Conservation (phyloP, 2,113 vertebrate genomes). For the Chlamydotis undulata region DNA sequence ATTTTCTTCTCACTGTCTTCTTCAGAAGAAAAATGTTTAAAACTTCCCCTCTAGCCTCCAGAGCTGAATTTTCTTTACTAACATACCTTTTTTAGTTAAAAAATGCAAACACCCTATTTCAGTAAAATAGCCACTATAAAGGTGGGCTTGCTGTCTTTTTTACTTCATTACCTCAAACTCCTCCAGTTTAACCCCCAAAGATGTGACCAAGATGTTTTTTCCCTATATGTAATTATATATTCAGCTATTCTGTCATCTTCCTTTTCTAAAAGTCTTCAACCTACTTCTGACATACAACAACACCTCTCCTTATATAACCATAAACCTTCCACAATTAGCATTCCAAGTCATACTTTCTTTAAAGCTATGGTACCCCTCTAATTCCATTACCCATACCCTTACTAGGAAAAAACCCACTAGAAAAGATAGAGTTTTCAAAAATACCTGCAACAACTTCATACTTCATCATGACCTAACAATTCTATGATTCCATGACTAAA, state of each 20-base stretch:
- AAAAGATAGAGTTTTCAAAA: background rate
- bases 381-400: background rate
- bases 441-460: background rate
- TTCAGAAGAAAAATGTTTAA: background rate
- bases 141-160: slow-evolving; percentile 30
- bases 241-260: slow-evolving; percentile 43
- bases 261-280: slow-evolving; percentile 40
- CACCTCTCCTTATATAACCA: slow-evolving; percentile 57
- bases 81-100: background rate
- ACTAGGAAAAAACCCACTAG: background rate
- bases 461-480: background rate
- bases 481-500: background rate
- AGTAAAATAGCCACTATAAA: background rate
- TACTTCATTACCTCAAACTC: slow-evolving; percentile 27
- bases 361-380: background rate
- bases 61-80: background rate
- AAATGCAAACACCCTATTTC: slow-evolving; percentile 11
- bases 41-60: background rate
- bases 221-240: slow-evolving; percentile 7
- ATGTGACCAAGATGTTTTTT: slow-evolving; percentile 17
- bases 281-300: slow-evolving; percentile 41
- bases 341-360: slow-evolving; percentile 7
- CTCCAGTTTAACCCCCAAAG: slow-evolving; percentile 29
- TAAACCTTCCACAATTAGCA: slow-evolving; percentile 37
- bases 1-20: background rate